Conservation (phyloP, 2,888 invertebrate genomes). For the Ormyrus pomaceus region DNA sequence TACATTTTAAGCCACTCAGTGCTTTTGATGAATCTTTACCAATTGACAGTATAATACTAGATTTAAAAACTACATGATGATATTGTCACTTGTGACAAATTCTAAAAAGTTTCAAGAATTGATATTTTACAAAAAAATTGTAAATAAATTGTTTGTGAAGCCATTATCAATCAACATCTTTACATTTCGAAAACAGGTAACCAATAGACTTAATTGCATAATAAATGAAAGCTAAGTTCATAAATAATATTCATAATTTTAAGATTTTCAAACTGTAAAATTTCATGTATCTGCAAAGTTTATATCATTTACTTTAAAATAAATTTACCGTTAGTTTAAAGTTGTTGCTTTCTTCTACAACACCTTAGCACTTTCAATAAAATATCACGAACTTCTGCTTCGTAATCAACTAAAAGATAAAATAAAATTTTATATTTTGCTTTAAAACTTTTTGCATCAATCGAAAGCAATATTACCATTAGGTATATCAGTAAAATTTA, state of each 20-base stretch:
- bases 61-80: conserved; percentile 1
- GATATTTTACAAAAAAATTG: too few relatives aligned
- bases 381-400: conserved; percentile 17
- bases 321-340: conserved; percentile 29
- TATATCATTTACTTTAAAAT: conserved; percentile 25
- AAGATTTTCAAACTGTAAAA: conserved; percentile 18
- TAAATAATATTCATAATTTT: background rate
- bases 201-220: too few relatives aligned
- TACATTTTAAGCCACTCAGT: background rate
- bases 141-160: too few relatives aligned
- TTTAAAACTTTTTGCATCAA: background rate
- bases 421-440: background rate
- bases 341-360: background rate
- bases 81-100: too few relatives aligned
- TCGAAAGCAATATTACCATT: conserved; percentile 30
- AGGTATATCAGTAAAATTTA: background rate
- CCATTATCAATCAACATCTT: too few relatives aligned
- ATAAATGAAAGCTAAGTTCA: too few relatives aligned
- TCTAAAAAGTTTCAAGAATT: too few relatives aligned
- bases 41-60: conserved; percentile 41
- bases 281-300: background rate
- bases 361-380: conserved; percentile 28
- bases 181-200: too few relatives aligned
- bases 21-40: conserved; percentile 29
- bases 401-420: conserved; percentile 13